These are phyloP conservation scores for Zaprionus davidi DNA, from an alignment of 1,140 invertebrate species.

Conservation along the genomic window DNA sequence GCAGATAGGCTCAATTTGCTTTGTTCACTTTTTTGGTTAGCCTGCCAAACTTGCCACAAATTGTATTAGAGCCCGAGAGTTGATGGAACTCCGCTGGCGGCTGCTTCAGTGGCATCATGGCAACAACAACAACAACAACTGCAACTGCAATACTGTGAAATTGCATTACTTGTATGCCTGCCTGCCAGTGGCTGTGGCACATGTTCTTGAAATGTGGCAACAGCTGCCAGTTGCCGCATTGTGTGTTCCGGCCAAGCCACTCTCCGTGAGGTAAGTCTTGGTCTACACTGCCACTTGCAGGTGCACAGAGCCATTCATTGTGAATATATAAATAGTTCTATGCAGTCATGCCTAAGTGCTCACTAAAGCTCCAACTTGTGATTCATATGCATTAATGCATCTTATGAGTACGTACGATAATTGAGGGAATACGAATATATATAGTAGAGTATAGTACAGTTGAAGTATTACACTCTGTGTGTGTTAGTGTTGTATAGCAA, in stretches of 20 bases:
- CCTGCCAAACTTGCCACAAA: conserved; percentile 54
- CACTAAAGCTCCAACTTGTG: too few relatives aligned
- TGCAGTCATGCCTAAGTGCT: too few relatives aligned
- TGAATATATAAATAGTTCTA: neutral
- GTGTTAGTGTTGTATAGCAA: neutral
- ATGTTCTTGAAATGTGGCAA: conserved; percentile 38
- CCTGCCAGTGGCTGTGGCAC: conserved; percentile 2
- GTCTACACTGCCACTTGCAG: too few relatives aligned
- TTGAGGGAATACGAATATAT: too few relatives aligned
- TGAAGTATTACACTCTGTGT: too few relatives aligned
- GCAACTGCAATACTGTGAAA: conserved; percentile 13
- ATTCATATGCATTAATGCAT: too few relatives aligned
- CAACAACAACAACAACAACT: too few relatives aligned
- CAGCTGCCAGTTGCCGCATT: conserved; percentile 26
- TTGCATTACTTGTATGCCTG: conserved; percentile 34
- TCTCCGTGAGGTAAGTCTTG: neutral
- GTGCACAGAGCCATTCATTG: neutral
- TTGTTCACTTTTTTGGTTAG: conserved; percentile 23
- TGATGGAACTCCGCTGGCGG: too few relatives aligned
- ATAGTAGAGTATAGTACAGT: too few relatives aligned
- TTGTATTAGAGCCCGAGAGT: conserved; percentile 48
- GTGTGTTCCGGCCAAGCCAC: neutral
- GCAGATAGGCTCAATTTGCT: neutral
- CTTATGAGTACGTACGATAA: too few relatives aligned
- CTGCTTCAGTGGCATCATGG: too few relatives aligned